These are phyloP conservation scores for Rhamnusium bicolor DNA, from an alignment of 2,888 invertebrate genomes.

Conservation along the genomic window DNA sequence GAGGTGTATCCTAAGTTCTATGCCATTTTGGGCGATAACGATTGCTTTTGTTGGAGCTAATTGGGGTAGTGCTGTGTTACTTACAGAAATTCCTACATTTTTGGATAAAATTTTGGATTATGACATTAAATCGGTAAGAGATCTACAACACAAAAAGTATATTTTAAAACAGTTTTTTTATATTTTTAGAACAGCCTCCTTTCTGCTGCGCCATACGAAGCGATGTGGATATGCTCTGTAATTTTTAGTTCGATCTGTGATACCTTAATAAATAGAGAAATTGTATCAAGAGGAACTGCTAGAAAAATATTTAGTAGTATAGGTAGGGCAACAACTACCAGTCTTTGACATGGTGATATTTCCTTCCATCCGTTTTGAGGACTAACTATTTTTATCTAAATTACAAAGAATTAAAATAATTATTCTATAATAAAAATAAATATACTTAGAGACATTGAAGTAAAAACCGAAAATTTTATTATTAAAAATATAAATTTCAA, in stretches of 20 bases:
- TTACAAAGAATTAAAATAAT: too few relatives aligned
- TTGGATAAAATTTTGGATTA: slow-evolving; percentile 82
- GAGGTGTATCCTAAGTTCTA: slow-evolving; percentile 80
- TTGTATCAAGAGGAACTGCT: slow-evolving; percentile 59
- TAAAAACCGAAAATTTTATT: too few relatives aligned
- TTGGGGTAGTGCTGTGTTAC: slow-evolving; percentile 88
- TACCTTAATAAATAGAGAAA: slow-evolving; percentile 71
- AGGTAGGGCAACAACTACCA: slow-evolving; percentile 71
- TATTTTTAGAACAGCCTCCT: slow-evolving; percentile 76
- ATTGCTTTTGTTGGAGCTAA: slow-evolving; percentile 83
- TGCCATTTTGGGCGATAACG: slow-evolving; percentile 83
- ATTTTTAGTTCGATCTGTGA: slow-evolving; percentile 81
- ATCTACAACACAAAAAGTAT: background rate
- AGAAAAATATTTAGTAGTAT: slow-evolving; percentile 77
- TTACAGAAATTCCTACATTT: slow-evolving; percentile 87
- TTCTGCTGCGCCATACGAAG: slow-evolving; percentile 82
- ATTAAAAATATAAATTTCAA: too few relatives aligned
- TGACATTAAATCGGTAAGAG: slow-evolving; percentile 78
- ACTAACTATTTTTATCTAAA: too few relatives aligned
- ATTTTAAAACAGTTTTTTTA: too few relatives aligned
- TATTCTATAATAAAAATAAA: too few relatives aligned
- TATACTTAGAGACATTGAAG: too few relatives aligned
- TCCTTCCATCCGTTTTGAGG: too few relatives aligned
- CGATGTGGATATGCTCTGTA: slow-evolving; percentile 82
- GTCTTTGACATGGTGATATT: too few relatives aligned